These are phyloP conservation scores for Callaeas wilsoni DNA, from an alignment of 2,113 vertebrate species.

Conservation along the genomic window DNA sequence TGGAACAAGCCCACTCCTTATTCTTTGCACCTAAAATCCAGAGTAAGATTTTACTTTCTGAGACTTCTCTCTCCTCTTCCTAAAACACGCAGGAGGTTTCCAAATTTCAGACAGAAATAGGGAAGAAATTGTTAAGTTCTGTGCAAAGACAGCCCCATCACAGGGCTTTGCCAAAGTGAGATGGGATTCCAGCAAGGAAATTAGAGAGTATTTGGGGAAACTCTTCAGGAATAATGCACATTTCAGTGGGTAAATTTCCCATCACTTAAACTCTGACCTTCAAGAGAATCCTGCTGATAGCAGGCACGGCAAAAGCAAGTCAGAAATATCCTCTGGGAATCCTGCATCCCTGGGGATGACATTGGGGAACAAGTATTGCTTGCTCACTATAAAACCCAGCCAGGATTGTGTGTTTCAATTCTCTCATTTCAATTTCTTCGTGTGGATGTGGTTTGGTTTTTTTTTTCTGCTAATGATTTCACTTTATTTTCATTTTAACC, in stretches of 20 bases:
- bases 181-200: neutral
- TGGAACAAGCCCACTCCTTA: neutral
- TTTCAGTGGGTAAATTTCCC: neutral
- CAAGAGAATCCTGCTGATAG: neutral
- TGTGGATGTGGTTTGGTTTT: neutral
- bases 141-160: neutral
- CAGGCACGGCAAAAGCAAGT: neutral
- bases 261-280: neutral
- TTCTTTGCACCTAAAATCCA: neutral
- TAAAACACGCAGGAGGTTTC: neutral
- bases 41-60: neutral
- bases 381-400: neutral
- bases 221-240: neutral
- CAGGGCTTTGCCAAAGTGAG: neutral
- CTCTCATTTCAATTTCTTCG: neutral
- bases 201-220: neutral
- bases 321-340: neutral
- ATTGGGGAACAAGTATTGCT: neutral
- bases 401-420: neutral
- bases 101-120: neutral
- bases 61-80: neutral
- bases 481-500: constrained; percentile 53
- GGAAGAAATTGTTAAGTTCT: neutral
- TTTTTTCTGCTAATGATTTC: neutral
- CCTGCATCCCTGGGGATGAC: neutral